Percentiles rank a stretch among this genome's conserved stretches.
phyloP scores from a whole-genome alignment of 2,888 invertebrate species.

The Eupithecia dodoneata region DNA sequence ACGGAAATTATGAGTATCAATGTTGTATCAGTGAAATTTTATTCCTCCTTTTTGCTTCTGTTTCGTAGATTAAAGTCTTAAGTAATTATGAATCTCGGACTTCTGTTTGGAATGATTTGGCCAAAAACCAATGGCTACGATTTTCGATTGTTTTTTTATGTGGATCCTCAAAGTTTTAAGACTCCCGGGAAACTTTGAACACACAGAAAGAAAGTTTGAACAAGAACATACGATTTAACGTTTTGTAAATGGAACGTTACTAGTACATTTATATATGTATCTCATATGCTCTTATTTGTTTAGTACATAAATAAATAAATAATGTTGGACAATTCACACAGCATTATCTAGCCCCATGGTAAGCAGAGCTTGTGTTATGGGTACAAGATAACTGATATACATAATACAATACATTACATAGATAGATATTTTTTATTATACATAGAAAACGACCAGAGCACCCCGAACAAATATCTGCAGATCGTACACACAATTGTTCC shows the following conservation, averaged over 20 bases:
- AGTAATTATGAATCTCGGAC: conserved; percentile 8
- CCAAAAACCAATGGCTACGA: not conserved
- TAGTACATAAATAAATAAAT: too few relatives aligned
- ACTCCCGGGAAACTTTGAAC: not conserved
- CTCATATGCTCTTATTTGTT: too few relatives aligned
- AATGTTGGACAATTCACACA: too few relatives aligned
- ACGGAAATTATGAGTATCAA: conserved; percentile 42
- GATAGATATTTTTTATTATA: too few relatives aligned
- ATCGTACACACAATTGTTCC: too few relatives aligned
- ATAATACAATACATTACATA: too few relatives aligned
- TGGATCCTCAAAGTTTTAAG: not conserved
- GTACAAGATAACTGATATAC: too few relatives aligned
- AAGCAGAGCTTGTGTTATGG: too few relatives aligned
- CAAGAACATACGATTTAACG: not conserved
- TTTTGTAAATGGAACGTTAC: not conserved
- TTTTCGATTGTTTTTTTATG: not conserved
- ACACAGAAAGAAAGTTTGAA: not conserved
- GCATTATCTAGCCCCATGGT: too few relatives aligned
- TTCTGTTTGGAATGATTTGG: not conserved
- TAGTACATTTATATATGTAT: too few relatives aligned
- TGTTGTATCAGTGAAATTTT: conserved; percentile 34
- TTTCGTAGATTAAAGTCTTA: not conserved
- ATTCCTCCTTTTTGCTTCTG: conserved; percentile 1
- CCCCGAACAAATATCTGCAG: too few relatives aligned
- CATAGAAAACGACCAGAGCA: too few relatives aligned